Percentiles rank a stretch among this genome's conserved stretches.
phyloP scores from a whole-genome alignment of 2,888 invertebrate species.

The Linnaemya tessellans region DNA sequence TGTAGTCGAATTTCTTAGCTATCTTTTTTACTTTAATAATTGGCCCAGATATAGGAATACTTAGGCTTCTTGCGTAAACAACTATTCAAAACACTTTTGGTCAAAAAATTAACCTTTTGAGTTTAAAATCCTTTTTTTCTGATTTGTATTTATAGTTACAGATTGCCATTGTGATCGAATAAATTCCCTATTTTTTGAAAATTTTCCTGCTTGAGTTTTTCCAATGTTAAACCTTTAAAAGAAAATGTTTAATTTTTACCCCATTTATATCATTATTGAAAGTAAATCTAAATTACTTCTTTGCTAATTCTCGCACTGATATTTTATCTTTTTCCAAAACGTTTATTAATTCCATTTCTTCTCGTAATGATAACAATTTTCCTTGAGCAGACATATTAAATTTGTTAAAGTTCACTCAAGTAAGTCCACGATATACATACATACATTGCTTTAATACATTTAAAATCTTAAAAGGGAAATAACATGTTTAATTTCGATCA shows the following conservation, averaged over 20 bases:
- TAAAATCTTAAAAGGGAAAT: not conserved
- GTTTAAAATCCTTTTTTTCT: slow-evolving; percentile 35
- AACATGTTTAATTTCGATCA: not conserved
- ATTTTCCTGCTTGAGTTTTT: slow-evolving; percentile 23
- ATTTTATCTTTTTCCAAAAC: slow-evolving; percentile 39
- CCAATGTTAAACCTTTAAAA: slow-evolving; percentile 40
- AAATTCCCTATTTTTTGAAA: slow-evolving; percentile 26
- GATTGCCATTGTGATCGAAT: slow-evolving; percentile 32
- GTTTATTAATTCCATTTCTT: slow-evolving; percentile 46
- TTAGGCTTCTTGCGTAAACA: slow-evolving; percentile 24
- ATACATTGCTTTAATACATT: not conserved
- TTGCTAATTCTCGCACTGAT: slow-evolving; percentile 38
- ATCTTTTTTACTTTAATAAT: slow-evolving; percentile 33
- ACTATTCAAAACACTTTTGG: slow-evolving; percentile 42
- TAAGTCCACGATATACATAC: too few species aligned
- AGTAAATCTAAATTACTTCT: slow-evolving; percentile 20
- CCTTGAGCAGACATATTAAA: slow-evolving; percentile 20
- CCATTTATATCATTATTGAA: not conserved
- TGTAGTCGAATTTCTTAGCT: slow-evolving; percentile 12
- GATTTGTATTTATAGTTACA: slow-evolving; percentile 19
- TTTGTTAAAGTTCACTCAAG: slow-evolving; percentile 12
- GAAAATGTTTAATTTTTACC: not conserved
- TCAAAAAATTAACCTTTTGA: slow-evolving; percentile 29
- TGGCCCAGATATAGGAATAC: slow-evolving; percentile 22
- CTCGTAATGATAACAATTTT: slow-evolving; percentile 24